A percentile compares a stretch with the other conserved stretches of the same genome.
Evolutionary conservation across 2,888 invertebrate species (phyloP).

Genomic region (Blera fallax): DNA sequence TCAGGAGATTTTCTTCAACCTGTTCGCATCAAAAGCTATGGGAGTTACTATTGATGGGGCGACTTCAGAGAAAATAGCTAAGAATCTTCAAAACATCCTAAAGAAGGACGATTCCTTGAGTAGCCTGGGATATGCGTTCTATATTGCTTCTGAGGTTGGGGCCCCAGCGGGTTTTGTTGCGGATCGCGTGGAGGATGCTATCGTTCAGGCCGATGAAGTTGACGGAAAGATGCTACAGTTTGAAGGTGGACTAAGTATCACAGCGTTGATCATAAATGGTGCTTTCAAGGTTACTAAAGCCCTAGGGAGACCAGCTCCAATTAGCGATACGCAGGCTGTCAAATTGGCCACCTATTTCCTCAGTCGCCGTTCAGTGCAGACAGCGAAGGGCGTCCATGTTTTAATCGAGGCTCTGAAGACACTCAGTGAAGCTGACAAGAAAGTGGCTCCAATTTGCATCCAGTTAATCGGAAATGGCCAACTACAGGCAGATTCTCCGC

Average conservation of each 20-base stretch:
- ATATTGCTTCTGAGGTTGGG: constrained; percentile 89
- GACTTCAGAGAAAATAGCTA: constrained; percentile 87
- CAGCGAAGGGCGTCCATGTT: constrained; percentile 90
- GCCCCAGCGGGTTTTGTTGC: constrained; percentile 85
- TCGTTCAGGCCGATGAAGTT: constrained; percentile 97
- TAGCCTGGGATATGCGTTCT: constrained; percentile 92
- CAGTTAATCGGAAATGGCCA: constrained; percentile 90
- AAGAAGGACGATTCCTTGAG: constrained; percentile 92
- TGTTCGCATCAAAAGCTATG: constrained; percentile 86
- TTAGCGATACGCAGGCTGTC: constrained; percentile 89
- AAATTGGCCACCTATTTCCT: constrained; percentile 96
- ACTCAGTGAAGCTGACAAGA: constrained; percentile 85
- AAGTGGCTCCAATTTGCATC: constrained; percentile 92
- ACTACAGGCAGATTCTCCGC: constrained; percentile 88
- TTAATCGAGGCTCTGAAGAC: constrained; percentile 90
- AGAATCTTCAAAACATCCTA: constrained; percentile 88
- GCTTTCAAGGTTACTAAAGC: constrained; percentile 84
- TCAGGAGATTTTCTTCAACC: constrained; percentile 88
- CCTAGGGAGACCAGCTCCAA: constrained; percentile 86
- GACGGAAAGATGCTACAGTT: constrained; percentile 94
- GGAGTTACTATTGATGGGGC: constrained; percentile 86
- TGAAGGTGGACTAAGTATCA: constrained; percentile 93
- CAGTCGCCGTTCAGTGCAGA: constrained; percentile 93
- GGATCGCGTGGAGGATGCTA: constrained; percentile 93
- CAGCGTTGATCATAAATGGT: constrained; percentile 85